Evolutionary conservation across 2,113 vertebrate genomes (phyloP), one percentile per base, ranked within the genome.

Genomic region (Thermophis baileyi): DNA sequence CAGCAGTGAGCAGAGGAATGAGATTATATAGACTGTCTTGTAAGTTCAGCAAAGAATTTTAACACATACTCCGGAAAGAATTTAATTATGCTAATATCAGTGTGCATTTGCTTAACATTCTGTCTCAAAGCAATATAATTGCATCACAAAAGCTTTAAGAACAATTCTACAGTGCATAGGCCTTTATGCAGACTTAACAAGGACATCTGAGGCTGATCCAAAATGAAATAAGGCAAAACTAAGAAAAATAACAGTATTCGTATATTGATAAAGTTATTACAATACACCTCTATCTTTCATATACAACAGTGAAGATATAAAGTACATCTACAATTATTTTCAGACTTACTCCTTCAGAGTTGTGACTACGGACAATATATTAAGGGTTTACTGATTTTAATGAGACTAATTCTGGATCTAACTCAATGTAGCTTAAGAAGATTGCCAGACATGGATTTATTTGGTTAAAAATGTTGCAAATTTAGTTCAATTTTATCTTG

Each of bases 41-140:
- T 50, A 60, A 20, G 92, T 95, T 95, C 89, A 94, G 95, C 87
- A 93, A 92, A 96, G 94, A 5, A 81, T 55, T 94, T 89, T 93
- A 92, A 49, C 12, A 90, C 4, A 0, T 91, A 49, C 46, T 93
- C 92, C 50, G 40, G 89, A 63, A 93, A 46, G n/a, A 22, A 90
- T 57, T 86, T 93, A 93, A 93, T 93, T 90, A 90, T 85, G 69
- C n/a, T 50, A 40, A 86, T 86, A 90, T 54, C 74, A 3, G 7
- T 81, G 40, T 53, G 27, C 85, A 74, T 85, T 92, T 63, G 53
- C 88, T 60, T 93, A 86, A 90, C 46, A 86, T 90, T 81, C 53
- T 51, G 53, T 93, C 90, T 54, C 85, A 89, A 89, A 93, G 69
- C 20, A 35, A 12, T 89, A 90, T 57, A 90, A 57, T 90, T 86